Evolutionary conservation across 2,113 vertebrate species (phyloP).

Genomic region (Neopipo cinnamomea): DNA sequence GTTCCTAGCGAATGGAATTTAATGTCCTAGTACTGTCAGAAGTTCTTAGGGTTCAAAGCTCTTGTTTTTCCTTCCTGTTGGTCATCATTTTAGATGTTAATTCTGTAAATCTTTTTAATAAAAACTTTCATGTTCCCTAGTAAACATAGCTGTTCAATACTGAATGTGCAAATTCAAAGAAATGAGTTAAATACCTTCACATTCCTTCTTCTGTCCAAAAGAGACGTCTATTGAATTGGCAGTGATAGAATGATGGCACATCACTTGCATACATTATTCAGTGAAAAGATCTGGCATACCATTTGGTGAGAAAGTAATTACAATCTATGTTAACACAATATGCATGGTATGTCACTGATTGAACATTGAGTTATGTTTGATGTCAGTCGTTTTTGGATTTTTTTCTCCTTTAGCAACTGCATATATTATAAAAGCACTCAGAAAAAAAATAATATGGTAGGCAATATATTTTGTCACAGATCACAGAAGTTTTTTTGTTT

Average conservation of each 20-base stretch:
- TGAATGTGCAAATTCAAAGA: background rate
- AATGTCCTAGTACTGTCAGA: background rate
- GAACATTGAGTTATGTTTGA: constrained; percentile 36
- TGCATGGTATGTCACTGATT: constrained; percentile 12
- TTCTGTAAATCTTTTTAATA: background rate
- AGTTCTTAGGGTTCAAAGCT: background rate
- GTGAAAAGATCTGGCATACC: constrained; percentile 50
- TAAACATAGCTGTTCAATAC: background rate
- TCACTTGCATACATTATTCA: background rate
- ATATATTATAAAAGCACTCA: background rate
- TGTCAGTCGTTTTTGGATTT: constrained; percentile 37
- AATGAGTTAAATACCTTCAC: background rate
- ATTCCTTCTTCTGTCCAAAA: background rate
- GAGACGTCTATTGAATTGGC: background rate
- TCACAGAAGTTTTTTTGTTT: background rate
- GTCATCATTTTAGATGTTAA: background rate
- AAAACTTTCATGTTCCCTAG: background rate
- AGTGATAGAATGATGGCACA: constrained; percentile 9
- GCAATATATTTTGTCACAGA: background rate
- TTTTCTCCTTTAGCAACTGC: background rate
- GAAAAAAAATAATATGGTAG: background rate
- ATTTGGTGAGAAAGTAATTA: constrained; percentile 62
- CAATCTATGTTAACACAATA: constrained; percentile 42
- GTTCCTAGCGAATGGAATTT: background rate
- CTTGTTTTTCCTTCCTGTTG: background rate